phyloP scores from a whole-genome alignment of 2,797 vertebrate species.

The Borostomias antarcticus region DNA sequence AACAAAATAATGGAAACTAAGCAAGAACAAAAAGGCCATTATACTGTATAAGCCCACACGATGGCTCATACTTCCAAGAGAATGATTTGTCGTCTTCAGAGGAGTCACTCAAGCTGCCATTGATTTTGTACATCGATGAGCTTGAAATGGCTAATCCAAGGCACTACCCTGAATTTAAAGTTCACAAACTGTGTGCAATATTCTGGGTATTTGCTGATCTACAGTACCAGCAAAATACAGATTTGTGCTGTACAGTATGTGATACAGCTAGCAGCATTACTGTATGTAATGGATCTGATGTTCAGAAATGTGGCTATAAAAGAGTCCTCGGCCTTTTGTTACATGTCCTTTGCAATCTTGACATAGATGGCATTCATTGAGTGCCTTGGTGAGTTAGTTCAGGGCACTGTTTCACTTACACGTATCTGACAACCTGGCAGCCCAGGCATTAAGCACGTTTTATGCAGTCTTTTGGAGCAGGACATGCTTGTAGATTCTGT shows the following conservation, averaged over 20 bases:
- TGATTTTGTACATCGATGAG: constrained; percentile 44
- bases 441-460: too few species aligned
- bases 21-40: too few species aligned
- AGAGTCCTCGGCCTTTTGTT: too few species aligned
- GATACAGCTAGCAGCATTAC: constrained; percentile 37
- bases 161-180: constrained; percentile 25
- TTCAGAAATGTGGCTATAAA: constrained; percentile 8
- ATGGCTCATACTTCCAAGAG: too few species aligned
- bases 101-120: too few species aligned
- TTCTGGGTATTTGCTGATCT: constrained; percentile 37
- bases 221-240: constrained; percentile 30
- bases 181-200: constrained; percentile 35
- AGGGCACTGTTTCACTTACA: constrained; percentile 19
- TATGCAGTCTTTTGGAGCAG: constrained; percentile 18
- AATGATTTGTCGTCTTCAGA: too few species aligned
- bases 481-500: constrained; percentile 4
- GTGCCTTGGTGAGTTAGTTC: constrained; percentile 8
- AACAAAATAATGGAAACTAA: too few species aligned
- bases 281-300: constrained; percentile 9
- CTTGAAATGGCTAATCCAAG: constrained; percentile 39
- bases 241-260: constrained; percentile 35
- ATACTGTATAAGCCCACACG: too few species aligned
- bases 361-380: constrained; percentile 22
- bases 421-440: too few species aligned
- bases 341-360: constrained; percentile 16